Evolutionary conservation across 2,113 vertebrate species (phyloP), one percentile per base, ranked within the genome.

Genomic region (Hydrolagus affinis): DNA sequence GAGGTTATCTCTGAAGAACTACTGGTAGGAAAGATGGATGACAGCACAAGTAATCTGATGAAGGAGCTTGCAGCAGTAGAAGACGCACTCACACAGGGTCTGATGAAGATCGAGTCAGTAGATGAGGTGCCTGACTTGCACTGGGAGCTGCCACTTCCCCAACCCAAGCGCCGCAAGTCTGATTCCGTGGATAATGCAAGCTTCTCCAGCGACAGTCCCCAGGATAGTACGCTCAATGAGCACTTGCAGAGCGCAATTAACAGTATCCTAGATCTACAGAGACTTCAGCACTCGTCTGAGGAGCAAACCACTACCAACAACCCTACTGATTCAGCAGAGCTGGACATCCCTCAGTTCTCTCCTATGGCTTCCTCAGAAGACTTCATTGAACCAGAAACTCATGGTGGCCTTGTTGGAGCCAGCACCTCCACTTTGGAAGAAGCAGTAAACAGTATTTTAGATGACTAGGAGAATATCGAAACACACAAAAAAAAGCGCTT

Each of bases 241-340:
- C 92, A 94, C 69, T 91, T 95, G 4, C 94, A 95, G 91, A 95
- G 94, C 57, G 94, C 94, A 86, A 94, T 95, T 78, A 91, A 95
- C 92, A 95, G 94, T 91, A 94, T 95, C 87, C 89, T 95, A 89
- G 93, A 94, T 87, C 91, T 95, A 0, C 93, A 94, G 90, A 89
- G 93, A 71, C 88, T 94, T 85, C 94, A 95, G 91, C 93, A 92
- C 70, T 90, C 91, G 28, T 86, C 89, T 0, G 88, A 86, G 7
- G 88, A 89, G 83, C 89, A 90, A 7, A 83, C 85, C 76, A 90
- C 23, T 17, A 66, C 9, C 1, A 56, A 28, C 28, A 17, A 11
- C 0, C n/a, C 69, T 70, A 9, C 19, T 15, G 11, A 86, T 87
- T 85, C 28, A 88, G 8, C 32, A 19, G 73, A 68, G 11, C 62